Evolutionary conservation across 2,888 invertebrate genomes (phyloP).

Genomic region (Chironomus tentans): DNA sequence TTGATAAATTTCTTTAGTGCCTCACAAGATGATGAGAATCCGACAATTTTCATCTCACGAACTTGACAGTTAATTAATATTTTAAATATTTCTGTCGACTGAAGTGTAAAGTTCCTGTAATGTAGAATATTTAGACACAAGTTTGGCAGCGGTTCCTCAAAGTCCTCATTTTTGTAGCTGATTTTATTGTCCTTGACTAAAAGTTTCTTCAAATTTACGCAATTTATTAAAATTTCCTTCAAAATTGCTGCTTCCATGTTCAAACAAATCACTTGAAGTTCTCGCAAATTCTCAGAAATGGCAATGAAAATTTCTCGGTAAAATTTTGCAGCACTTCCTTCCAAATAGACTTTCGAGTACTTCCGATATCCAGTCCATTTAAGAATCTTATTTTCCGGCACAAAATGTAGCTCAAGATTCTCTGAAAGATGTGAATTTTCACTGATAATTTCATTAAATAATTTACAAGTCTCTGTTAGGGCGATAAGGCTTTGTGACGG

Average conservation of each 20-base stretch:
- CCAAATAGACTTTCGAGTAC: not conserved
- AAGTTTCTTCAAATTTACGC: not conserved
- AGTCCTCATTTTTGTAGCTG: not conserved
- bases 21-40: not conserved
- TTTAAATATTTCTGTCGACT: not conserved
- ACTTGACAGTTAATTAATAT: not conserved
- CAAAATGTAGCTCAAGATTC: not conserved
- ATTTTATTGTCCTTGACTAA: not conserved
- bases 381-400: not conserved
- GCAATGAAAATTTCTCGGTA: not conserved
- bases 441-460: not conserved
- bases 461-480: not conserved
- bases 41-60: not conserved
- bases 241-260: not conserved
- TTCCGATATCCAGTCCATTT: not conserved
- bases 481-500: not conserved
- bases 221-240: not conserved
- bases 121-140: not conserved
- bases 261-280: not conserved
- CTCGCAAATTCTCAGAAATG: not conserved
- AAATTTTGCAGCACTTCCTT: not conserved
- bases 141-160: not conserved
- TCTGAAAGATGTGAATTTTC: not conserved
- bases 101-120: not conserved
- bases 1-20: not conserved